phyloP scores from a whole-genome alignment of 2,113 vertebrate genomes.

The Tympanuchus pallidicinctus region DNA sequence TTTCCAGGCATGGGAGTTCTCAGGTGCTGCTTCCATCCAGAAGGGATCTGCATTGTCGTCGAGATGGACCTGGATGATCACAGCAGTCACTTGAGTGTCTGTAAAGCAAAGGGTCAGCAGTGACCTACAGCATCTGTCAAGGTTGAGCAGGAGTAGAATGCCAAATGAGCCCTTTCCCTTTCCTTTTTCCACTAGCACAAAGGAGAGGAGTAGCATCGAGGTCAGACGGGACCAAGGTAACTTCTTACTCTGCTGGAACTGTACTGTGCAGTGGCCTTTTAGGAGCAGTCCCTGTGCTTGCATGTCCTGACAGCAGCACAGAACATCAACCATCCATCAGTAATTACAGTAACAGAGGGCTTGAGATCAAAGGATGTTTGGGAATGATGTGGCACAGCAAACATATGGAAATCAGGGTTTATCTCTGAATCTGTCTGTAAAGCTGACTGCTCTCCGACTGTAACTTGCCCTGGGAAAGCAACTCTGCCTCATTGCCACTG shows the following conservation, averaged over 20 bases:
- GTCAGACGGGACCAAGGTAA: background rate
- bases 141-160: background rate
- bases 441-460: slow-evolving; percentile 52
- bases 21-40: background rate
- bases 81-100: background rate
- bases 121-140: background rate
- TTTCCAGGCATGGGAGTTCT: background rate
- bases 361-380: slow-evolving; percentile 57
- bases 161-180: background rate
- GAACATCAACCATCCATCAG: background rate
- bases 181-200: background rate
- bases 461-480: slow-evolving; percentile 39
- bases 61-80: background rate
- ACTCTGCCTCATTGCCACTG: background rate
- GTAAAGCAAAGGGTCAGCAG: background rate
- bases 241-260: background rate
- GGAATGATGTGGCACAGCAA: slow-evolving; percentile 45
- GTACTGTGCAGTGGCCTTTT: slow-evolving; percentile 8
- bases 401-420: slow-evolving; percentile 25
- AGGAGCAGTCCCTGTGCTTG: slow-evolving; percentile 35
- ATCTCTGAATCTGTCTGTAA: slow-evolving; percentile 63
- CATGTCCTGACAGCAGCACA: background rate
- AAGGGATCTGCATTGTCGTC: background rate
- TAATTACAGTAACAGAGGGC: slow-evolving; percentile 69
- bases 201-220: background rate